Evolutionary conservation across 2,113 vertebrate genomes (phyloP), one percentile per base, ranked within the genome.

Genomic region (Galbula dea): DNA sequence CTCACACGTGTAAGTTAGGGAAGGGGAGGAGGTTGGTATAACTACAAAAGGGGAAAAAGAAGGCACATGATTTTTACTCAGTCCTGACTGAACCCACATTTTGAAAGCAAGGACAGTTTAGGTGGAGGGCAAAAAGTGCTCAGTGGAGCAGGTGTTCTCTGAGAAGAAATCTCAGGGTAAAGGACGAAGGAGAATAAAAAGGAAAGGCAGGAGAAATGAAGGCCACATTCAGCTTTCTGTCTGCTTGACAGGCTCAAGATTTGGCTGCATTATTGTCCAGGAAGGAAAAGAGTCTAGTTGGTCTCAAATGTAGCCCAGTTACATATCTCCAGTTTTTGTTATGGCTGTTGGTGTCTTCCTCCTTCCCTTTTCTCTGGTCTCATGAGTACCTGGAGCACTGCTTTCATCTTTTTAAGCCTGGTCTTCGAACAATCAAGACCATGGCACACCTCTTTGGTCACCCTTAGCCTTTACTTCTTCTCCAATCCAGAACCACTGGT

Each of bases 51-150:
- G 93, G 94, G 95, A 95, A 96, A 96, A 98, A 97, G 97, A 98
- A 98, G 98, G 98, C 98, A 98, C 98, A 91, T 98, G 97, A 97
- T 97, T 98, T n/a, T 97, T 96, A 97, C 97, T 97, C 96, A 90
- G 97, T 97, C 97, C 97, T 94, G 93, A 96, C 89, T 88, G 89
- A 97, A 96, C 94, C 88, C 94, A 95, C 90, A 58, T 96, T 96
- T 96, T 83, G 95, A 96, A 97, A 97, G 95, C 86, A 91, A 91
- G 96, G 94, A 62, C 77, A 90, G 95, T 96, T 97, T 95, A 90
- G 75, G 83, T 59, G 91, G 72, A 95, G 95, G 82, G 73, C 68
- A 84, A 84, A 96, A 97, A 94, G 95, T 92, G 92, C 94, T 96
- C 92, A 88, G 26, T 89, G 91, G 76, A 91, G 95, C 77, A 0